A percentile compares a stretch with the other conserved stretches of the same genome.
These are phyloP conservation scores for Glaucomys volans DNA, from an alignment of 2,113 vertebrate species.

Conservation along the genomic window DNA sequence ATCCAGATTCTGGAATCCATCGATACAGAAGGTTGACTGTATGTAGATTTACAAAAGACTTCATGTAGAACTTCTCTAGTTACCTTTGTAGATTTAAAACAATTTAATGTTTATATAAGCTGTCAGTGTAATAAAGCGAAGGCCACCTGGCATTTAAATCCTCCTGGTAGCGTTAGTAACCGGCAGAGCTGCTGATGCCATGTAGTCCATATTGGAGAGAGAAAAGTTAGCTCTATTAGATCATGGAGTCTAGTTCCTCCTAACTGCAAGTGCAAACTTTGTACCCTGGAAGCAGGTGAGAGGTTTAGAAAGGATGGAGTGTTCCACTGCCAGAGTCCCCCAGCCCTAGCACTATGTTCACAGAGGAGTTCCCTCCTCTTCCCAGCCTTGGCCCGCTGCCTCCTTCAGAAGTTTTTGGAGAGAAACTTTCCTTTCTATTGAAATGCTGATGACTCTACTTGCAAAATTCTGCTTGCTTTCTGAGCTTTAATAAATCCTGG, in stretches of 20 bases:
- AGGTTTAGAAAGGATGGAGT: background rate
- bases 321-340: background rate
- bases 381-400: background rate
- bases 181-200: background rate
- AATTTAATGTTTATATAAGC: background rate
- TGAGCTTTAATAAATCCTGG: conserved; percentile 74
- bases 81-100: conserved; percentile 10
- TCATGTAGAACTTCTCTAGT: background rate
- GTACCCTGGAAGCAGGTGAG: background rate
- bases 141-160: background rate
- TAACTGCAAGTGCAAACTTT: background rate
- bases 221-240: conserved; percentile 43
- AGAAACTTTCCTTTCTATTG: conserved; percentile 54
- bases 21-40: background rate
- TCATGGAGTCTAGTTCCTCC: conserved; percentile 48
- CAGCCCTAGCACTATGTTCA: background rate
- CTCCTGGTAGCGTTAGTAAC: background rate
- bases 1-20: background rate
- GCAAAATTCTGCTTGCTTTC: conserved; percentile 63
- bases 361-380: background rate
- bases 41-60: conserved; percentile 4
- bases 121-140: background rate
- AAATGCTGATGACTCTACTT: conserved; percentile 60
- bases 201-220: background rate
- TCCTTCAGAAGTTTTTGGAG: conserved; percentile 4